phyloP scores from a whole-genome alignment of 2,888 invertebrate species.

The Nomada fabriciana region DNA sequence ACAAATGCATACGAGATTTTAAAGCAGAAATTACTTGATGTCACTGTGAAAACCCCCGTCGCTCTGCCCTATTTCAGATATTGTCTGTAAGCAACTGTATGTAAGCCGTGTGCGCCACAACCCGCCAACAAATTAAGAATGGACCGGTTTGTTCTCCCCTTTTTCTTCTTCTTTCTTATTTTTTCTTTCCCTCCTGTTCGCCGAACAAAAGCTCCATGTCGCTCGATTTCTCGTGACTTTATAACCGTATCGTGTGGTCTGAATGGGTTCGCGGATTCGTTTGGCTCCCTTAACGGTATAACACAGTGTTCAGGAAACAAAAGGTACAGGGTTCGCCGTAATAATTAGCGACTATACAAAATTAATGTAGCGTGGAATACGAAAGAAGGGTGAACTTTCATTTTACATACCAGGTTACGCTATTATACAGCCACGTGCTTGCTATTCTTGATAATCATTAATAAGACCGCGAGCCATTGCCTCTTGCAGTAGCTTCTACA shows the following conservation, averaged over 20 bases:
- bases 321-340: slow-evolving; percentile 55
- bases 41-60: slow-evolving; percentile 41
- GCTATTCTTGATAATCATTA: slow-evolving; percentile 65
- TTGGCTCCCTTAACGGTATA: slow-evolving; percentile 29
- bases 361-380: slow-evolving; percentile 72
- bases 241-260: not conserved
- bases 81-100: slow-evolving; percentile 46
- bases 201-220: slow-evolving; percentile 24
- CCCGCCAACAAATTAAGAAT: slow-evolving; percentile 33
- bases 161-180: not conserved
- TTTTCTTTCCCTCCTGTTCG: not conserved
- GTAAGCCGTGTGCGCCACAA: not conserved
- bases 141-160: not conserved
- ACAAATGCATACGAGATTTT: slow-evolving; percentile 77
- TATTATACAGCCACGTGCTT: slow-evolving; percentile 38
- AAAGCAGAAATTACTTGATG: slow-evolving; percentile 70
- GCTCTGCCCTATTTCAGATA: slow-evolving; percentile 35
- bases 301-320: slow-evolving; percentile 52
- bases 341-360: slow-evolving; percentile 70
- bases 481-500: slow-evolving; percentile 57
- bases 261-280: not conserved
- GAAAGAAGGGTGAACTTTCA: slow-evolving; percentile 66
- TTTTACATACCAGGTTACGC: slow-evolving; percentile 37
- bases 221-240: slow-evolving; percentile 20
- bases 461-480: slow-evolving; percentile 60